These are phyloP conservation scores for Callopanchax toddi DNA, from an alignment of 2,113 vertebrate genomes.

Conservation along the genomic window DNA sequence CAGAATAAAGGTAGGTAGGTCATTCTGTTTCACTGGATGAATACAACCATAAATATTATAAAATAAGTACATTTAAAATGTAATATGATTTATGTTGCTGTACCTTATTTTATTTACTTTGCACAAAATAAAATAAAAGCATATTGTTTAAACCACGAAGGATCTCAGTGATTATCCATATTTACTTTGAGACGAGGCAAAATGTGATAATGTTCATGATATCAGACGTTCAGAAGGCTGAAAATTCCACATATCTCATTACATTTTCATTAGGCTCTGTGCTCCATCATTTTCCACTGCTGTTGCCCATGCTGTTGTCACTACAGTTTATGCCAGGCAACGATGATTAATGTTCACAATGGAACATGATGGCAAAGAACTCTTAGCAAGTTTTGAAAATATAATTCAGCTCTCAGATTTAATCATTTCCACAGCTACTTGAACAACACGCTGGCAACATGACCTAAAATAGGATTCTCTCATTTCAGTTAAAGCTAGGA, in stretches of 20 bases:
- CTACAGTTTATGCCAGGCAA: conserved; percentile 20
- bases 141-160: neutral
- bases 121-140: neutral
- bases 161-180: neutral
- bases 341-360: neutral
- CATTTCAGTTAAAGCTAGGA: conserved; percentile 1
- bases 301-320: conserved; percentile 10
- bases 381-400: conserved; percentile 11
- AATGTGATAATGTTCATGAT: conserved; percentile 5
- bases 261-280: conserved; percentile 45
- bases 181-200: neutral
- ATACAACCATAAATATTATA: neutral
- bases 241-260: conserved; percentile 23
- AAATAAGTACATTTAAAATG: neutral
- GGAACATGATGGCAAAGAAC: neutral
- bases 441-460: conserved; percentile 13
- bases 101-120: neutral
- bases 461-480: conserved; percentile 7
- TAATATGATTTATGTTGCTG: neutral
- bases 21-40: neutral
- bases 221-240: neutral
- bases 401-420: conserved; percentile 15
- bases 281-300: conserved; percentile 20
- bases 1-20: neutral
- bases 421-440: conserved; percentile 4